A percentile compares a stretch with the other conserved stretches of the same genome.
phyloP scores from a whole-genome alignment of 2,888 invertebrate genomes.

The Campoplex nolae region DNA sequence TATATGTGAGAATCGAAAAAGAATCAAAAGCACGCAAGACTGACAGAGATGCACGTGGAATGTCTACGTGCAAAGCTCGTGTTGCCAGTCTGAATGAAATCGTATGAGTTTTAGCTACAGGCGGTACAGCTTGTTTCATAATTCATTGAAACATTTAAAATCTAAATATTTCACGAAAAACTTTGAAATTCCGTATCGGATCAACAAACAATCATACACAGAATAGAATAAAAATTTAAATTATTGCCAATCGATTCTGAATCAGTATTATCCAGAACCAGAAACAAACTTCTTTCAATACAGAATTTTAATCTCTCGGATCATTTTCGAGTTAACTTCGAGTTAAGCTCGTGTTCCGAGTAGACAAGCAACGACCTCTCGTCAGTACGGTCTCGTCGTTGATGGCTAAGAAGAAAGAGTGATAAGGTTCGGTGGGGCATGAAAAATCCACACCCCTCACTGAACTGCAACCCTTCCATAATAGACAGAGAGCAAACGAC shows the following conservation, averaged over 20 bases:
- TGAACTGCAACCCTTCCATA: constrained; percentile 74
- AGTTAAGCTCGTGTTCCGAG: not conserved
- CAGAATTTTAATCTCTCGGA: not conserved
- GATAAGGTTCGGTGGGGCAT: constrained; percentile 74
- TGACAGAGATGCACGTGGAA: constrained; percentile 3
- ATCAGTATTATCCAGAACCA: not conserved
- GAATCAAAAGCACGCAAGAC: constrained; percentile 24
- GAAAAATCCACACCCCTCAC: constrained; percentile 79
- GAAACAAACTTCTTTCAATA: too few relatives aligned
- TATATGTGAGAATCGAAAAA: constrained; percentile 35
- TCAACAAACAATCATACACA: too few relatives aligned
- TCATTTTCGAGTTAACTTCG: not conserved
- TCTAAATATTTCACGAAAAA: not conserved
- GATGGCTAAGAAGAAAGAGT: constrained; percentile 61
- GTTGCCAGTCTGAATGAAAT: constrained; percentile 19
- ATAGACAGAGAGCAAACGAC: constrained; percentile 70
- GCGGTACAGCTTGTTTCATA: constrained; percentile 40
- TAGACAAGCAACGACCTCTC: constrained; percentile 26
- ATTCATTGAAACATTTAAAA: not conserved
- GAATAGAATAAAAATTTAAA: not conserved
- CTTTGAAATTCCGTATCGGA: too few relatives aligned
- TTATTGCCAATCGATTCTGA: not conserved
- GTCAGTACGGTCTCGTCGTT: constrained; percentile 72
- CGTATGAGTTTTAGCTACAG: constrained; percentile 39
- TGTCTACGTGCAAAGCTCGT: constrained; percentile 33